Base-by-base conservation (phyloP, 2,888 invertebrate species). In the Nezara viridula region DNA sequence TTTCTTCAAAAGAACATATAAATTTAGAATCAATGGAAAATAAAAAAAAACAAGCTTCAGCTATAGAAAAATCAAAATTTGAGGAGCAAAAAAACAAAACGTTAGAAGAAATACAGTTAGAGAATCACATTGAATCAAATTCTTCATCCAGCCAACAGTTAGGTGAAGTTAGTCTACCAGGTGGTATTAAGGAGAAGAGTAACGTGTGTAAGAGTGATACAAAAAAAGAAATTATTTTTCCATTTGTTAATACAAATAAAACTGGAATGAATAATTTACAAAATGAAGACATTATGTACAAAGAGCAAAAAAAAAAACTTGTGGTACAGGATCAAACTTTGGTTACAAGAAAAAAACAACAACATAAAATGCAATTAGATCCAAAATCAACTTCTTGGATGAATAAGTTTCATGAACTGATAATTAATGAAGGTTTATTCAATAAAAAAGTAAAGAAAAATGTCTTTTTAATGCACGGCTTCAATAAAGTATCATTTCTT, bases 401-500 rank as follows among this genome's bases (percentile, higher is more conserved):
- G 60, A 37, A 21, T 19, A 73, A 47, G 24, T 44, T 81, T 47
- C n/a, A 37, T 81, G 81, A 81, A 19, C 5, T 81, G 24, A 10
- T 81, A 44, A 81, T 40, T 14, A 44, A 81, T 47, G 12, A 81
- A 44, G 1, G n/a, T n/a, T 24, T 81, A 44, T n/a, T 44, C 7
- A 47, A 21, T n/a, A n/a, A 47, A 5, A 44, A 81, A 81, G 14
- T 47, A 3, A 81, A 37, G 44, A 81, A n/a, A 44, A 81, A 81
- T 47, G 0, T 81, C 10, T 81, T 81, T 44, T 81, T 81, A 47
- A 81, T 81, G 81, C 81, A 81, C 10, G 81, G 81, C n/a, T 81
- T 81, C n/a, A 81, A 81, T 44, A 81, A 44, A 81, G 44, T 81
- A 81, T 81, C 81, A 32, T 81, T 81, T 44, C 81, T 81, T n/a